Percentiles rank a stretch among this genome's conserved stretches.
These are phyloP conservation scores for Leptosomus discolor DNA, from an alignment of 2,113 vertebrate species.

Conservation along the genomic window DNA sequence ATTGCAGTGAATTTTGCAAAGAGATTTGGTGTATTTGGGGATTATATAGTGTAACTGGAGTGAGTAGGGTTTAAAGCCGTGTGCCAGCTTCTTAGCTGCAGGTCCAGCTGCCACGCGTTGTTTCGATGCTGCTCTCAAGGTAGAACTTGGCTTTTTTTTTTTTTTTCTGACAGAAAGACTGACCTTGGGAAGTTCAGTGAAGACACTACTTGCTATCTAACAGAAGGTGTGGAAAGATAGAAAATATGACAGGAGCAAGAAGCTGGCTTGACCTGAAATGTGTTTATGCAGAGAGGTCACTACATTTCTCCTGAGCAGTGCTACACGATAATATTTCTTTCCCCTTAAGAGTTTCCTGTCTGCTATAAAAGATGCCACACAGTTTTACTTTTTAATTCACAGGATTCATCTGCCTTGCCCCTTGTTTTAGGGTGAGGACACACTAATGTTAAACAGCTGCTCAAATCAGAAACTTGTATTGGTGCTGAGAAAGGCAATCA, in stretches of 20 bases:
- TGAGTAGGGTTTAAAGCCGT: neutral
- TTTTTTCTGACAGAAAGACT: neutral
- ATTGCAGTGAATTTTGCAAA: neutral
- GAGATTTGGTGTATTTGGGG: neutral
- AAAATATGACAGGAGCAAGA: neutral
- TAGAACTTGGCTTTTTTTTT: neutral
- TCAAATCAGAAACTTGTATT: neutral
- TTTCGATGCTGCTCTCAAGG: neutral
- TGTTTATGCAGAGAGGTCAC: neutral
- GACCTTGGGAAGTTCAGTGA: neutral
- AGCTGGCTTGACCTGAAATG: neutral
- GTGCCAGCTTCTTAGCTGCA: neutral
- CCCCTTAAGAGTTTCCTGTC: neutral
- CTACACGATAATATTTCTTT: neutral
- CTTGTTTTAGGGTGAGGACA: neutral
- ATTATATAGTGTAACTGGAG: neutral
- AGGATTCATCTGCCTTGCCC: neutral
- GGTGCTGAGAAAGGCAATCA: rapidly evolving
- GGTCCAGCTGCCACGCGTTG: neutral
- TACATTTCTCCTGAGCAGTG: neutral
- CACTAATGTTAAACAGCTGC: neutral
- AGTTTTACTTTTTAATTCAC: neutral
- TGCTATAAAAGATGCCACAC: neutral
- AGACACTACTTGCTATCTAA: neutral
- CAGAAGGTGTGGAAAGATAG: neutral